Percentiles rank a stretch among this genome's conserved stretches.
These are phyloP conservation scores for Schmidtea mediterranea DNA, from an alignment of 1,140 invertebrate genomes.

Conservation along the genomic window DNA sequence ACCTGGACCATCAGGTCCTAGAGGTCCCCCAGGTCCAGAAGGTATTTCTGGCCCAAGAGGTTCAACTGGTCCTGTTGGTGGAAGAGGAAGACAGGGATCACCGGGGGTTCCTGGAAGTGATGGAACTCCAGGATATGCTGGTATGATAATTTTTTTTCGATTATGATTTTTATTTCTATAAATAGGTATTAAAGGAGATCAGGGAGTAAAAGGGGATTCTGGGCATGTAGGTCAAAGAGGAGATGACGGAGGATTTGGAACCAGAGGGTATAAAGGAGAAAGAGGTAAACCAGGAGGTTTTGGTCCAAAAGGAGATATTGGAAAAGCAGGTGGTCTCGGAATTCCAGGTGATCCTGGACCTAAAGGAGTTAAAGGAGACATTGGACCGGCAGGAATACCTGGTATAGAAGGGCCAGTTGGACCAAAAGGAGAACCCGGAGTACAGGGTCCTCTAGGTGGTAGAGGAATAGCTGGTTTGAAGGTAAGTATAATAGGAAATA, in stretches of 20 bases:
- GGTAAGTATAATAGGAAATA: too few species aligned
- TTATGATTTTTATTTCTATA: too few species aligned
- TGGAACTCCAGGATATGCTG: not conserved
- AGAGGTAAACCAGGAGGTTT: slow-evolving; percentile 5
- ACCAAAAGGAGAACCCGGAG: slow-evolving; percentile 6
- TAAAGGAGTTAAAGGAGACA: slow-evolving; percentile 7
- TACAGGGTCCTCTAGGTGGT: slow-evolving; percentile 2
- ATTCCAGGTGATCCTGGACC: slow-evolving; percentile 5
- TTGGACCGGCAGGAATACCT: slow-evolving; percentile 6
- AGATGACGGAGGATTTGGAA: not conserved
- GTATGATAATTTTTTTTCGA: too few species aligned
- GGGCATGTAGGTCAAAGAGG: slow-evolving; percentile 4
- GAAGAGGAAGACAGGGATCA: not conserved
- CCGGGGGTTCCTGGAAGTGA: not conserved
- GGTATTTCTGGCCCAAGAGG: slow-evolving; percentile 6
- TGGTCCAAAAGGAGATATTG: slow-evolving; percentile 4
- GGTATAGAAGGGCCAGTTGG: slow-evolving; percentile 6
- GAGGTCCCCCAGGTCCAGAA: not conserved
- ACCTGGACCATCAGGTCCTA: slow-evolving; percentile 4
- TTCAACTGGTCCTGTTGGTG: slow-evolving; percentile 1
- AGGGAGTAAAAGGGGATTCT: slow-evolving; percentile 3
- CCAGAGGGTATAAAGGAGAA: slow-evolving; percentile 3
- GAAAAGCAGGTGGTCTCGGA: slow-evolving; percentile 4
- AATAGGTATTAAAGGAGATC: slow-evolving; percentile 2
- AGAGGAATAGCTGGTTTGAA: slow-evolving; percentile 4